These are phyloP conservation scores for Polietes domitor DNA, from an alignment of 2,888 invertebrate species.

Conservation along the genomic window DNA sequence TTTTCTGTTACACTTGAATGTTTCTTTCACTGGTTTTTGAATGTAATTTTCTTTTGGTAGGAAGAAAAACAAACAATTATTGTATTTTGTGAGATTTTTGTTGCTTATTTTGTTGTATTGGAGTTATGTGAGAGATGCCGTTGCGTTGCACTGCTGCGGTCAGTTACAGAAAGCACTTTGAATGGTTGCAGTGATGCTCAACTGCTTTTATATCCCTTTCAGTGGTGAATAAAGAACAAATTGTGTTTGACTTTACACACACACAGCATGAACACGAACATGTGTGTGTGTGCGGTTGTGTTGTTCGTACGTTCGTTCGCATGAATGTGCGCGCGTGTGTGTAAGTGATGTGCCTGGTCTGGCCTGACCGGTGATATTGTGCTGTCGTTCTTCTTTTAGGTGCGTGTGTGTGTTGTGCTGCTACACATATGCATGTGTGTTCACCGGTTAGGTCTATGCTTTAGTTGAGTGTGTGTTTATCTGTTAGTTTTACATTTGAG, in stretches of 20 bases:
- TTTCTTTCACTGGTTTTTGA: neutral
- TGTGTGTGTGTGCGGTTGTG: no score
- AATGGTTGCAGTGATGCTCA: conserved; percentile 76
- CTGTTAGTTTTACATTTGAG: conserved; percentile 50
- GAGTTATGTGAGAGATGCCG: conserved; percentile 39
- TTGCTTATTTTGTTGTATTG: neutral
- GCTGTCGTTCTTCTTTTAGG: neutral
- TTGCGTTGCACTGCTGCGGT: conserved; percentile 70
- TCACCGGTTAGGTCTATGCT: neutral
- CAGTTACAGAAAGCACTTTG: conserved; percentile 78
- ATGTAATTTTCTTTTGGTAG: neutral
- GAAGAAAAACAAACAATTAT: neutral
- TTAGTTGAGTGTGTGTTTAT: conserved; percentile 8
- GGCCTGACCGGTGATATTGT: neutral
- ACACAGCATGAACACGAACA: no score
- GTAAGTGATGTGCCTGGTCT: neutral
- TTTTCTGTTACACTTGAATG: neutral
- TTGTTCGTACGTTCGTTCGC: no score
- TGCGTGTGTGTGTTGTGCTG: neutral
- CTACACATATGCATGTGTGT: neutral
- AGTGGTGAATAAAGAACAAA: conserved; percentile 68
- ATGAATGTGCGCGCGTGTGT: neutral
- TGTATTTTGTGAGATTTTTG: neutral
- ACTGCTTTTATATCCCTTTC: conserved; percentile 76
- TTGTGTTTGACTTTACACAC: conserved; percentile 9